Evolutionary conservation across 1,140 invertebrate genomes (phyloP), one percentile per base, ranked within the genome.

Genomic region (Sarcophaga peregrina): DNA sequence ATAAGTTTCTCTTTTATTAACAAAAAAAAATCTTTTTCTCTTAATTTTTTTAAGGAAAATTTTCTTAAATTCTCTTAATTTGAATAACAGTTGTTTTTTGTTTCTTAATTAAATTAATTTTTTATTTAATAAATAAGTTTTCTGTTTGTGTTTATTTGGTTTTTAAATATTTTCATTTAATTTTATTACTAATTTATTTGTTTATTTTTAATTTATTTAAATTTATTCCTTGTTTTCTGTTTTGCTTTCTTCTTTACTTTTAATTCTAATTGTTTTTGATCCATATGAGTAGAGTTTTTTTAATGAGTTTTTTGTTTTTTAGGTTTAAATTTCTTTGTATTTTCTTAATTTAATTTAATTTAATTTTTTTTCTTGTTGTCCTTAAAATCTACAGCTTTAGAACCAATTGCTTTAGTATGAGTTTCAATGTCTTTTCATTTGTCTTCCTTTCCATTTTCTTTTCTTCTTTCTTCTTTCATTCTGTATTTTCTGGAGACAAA

Each of bases 331-430:
- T 62, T 13, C 15, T 62, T 15, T 17, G 5, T 37, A 62, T 62
- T 20, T 72, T 17, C 17, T n/a, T n/a, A 25, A 25, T 72, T 72
- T n/a, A n/a, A n/a, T 17, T 72, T 3, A 25, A n/a, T 62, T 25
- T 50, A 50, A 25, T 9, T 76, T 76, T 76, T 76, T 68, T 68
- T 13, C 54, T 10, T 78, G n/a, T 78, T 52, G 15, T 68, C 62
- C 47, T 78, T 50, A 78, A 25, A 78, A 78, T 50, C 75, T 78
- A 78, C 5, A 78, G 48, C 75, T 78, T 78, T 78, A 78, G 75
- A 78, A 78, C 75, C 75, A 78, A 78, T 78, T 78, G 75, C 75
- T 78, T 78, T 78, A 78, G 75, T 78, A 78, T 68, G 62, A 20
- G n/a, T 68, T 78, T 78, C 75, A 50, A 20, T 68, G 17, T 68